Base-by-base conservation (phyloP, 2,888 invertebrate species). In the Deilephila porcellus region DNA sequence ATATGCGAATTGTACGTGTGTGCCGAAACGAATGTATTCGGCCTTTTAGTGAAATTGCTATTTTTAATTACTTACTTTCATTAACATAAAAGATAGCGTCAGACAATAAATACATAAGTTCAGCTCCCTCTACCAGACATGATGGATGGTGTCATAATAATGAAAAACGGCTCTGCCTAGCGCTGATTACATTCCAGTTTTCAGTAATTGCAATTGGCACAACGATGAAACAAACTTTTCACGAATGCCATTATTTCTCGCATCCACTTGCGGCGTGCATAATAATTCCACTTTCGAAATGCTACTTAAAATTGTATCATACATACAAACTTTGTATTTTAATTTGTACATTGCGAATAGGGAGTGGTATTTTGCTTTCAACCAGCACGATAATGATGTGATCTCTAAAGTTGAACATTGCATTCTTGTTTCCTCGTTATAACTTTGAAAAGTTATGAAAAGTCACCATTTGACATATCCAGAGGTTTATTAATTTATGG, bases 261-360 rank as follows among this genome's bases (percentile, higher is more conserved):
- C 67, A 67, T 67, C 67, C 20, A 67, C 52, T 67, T 67, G 25
- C 67, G 52, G 67, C 25, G 67, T 52, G 52, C 52, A 67, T 67
- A 52, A 67, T 67, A 67, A 67, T 52, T 25, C 25, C 52, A 67
- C 67, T 67, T 67, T 52, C n/a, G 52, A 63, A 67, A 45, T 20
- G 20, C 67, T 67, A 67, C 67, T 67, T 67, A 14, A 67, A 52
- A 20, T 67, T 19, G 20, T 20, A 37, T 20, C 25, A 52, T 25
- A 17, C 45, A 17, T 17, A 25, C 45, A 6, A 45, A 67, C 17
- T 25, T 52, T 37, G 19, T 80, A 90, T 60, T 60, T 29, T 45
- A 14, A 25, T 67, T 45, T 25, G 67, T 25, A 45, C 20, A 67
- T 67, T 67, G 25, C 45, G 45, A 52, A 45, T 4, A 20, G 45